Percentiles rank a stretch among this genome's conserved stretches.
phyloP scores from a whole-genome alignment of 2,797 vertebrate species.

The Darevskia nairensis region DNA sequence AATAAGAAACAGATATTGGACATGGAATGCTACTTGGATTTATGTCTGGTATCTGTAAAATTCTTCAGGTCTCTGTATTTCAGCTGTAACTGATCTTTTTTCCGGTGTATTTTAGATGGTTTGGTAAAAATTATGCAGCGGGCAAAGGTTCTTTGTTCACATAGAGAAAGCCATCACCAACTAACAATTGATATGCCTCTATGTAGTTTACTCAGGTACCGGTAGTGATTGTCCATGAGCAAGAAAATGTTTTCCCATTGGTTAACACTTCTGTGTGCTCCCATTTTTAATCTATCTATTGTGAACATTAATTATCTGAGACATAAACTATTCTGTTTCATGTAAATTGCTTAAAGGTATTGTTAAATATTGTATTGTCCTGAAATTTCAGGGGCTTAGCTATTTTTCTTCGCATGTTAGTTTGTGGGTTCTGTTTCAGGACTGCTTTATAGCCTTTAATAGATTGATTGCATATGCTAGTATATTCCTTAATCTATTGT shows the following conservation, averaged over 20 bases:
- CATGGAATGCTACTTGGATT: constrained; percentile 26
- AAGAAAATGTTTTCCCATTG: neutral
- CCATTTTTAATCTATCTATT: neutral
- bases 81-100: constrained; percentile 6
- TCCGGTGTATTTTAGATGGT: neutral
- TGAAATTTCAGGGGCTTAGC: neutral
- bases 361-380: neutral
- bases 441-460: neutral
- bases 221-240: neutral
- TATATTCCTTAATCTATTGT: neutral
- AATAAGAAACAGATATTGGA: constrained; percentile 46
- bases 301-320: neutral
- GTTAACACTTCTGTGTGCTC: neutral
- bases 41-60: constrained; percentile 15
- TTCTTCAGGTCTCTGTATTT: neutral
- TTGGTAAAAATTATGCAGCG: neutral
- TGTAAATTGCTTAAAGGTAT: neutral
- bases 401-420: neutral
- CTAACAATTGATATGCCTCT: neutral
- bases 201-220: neutral
- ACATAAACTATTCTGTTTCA: neutral
- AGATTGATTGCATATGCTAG: neutral
- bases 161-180: neutral
- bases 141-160: neutral
- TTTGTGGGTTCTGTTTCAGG: neutral